Percentiles rank a stretch among this genome's conserved stretches.
phyloP scores from a whole-genome alignment of 2,797 vertebrate genomes.

The Amblyopsis hoosieri region DNA sequence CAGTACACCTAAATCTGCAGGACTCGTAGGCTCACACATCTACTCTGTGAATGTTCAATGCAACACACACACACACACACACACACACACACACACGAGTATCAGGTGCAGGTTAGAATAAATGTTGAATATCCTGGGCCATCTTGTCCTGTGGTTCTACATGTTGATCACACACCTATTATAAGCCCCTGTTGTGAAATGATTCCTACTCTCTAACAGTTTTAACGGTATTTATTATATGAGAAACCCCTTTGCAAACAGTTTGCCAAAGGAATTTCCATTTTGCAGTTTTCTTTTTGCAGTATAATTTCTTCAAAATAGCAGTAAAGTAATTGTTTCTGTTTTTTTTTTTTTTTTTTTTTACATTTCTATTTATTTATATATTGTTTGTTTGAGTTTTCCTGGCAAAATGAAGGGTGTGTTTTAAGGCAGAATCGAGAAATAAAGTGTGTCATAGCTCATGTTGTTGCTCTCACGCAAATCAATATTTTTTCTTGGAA shows the following conservation, averaged over 20 bases:
- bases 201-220: conserved; percentile 6
- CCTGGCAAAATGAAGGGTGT: conserved; percentile 21
- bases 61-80: no score
- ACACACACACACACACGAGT: no score
- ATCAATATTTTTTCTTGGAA: not conserved
- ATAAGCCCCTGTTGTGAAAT: conserved; percentile 37
- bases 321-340: not conserved
- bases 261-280: conserved; percentile 59
- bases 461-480: not conserved
- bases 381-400: conserved; percentile 20
- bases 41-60: no score
- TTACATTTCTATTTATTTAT: not conserved
- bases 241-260: no score
- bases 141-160: conserved; percentile 23
- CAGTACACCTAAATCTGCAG: no score
- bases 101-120: no score
- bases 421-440: conserved; percentile 48
- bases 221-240: not conserved
- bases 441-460: not conserved
- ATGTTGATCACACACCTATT: conserved; percentile 41
- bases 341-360: conserved; percentile 21
- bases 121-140: conserved; percentile 13
- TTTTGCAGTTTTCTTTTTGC: conserved; percentile 31
- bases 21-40: no score
- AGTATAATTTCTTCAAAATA: conserved; percentile 9